Conservation (phyloP, 1,140 invertebrate species). For the Drosophila mojavensis region DNA sequence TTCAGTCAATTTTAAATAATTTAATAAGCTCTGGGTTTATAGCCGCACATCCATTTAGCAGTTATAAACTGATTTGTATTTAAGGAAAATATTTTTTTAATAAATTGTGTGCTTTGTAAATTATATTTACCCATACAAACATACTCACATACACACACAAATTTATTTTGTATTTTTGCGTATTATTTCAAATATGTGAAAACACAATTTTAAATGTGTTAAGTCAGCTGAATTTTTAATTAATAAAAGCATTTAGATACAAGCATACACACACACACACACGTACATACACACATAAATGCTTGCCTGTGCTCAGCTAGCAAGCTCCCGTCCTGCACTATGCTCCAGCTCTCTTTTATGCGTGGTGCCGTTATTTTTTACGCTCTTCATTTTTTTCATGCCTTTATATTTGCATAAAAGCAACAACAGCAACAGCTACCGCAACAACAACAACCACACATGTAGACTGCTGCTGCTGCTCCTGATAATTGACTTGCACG, state of each 20-base stretch:
- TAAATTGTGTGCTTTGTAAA: constrained; percentile 52
- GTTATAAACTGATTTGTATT: constrained; percentile 8
- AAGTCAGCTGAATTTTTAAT: constrained; percentile 75
- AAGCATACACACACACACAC: too few relatives aligned
- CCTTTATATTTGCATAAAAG: constrained; percentile 47
- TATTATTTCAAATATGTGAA: constrained; percentile 57
- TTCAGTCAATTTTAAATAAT: not conserved
- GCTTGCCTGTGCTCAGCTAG: constrained; percentile 49
- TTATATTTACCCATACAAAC: constrained; percentile 53
- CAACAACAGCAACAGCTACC: constrained; percentile 27
- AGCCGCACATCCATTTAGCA: not conserved
- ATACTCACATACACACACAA: too few relatives aligned
- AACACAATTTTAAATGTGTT: constrained; percentile 72
- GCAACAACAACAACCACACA: constrained; percentile 30
- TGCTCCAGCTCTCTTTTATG: not conserved
- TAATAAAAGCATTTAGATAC: constrained; percentile 78
- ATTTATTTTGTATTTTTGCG: constrained; percentile 36
- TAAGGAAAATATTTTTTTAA: constrained; percentile 6
- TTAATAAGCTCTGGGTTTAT: not conserved
- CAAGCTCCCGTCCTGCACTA: constrained; percentile 9
- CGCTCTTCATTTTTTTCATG: constrained; percentile 24
- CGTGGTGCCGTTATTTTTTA: constrained; percentile 9
- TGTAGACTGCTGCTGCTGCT: constrained; percentile 27
- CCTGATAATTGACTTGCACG: constrained; percentile 79
- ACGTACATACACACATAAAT: too few relatives aligned